Evolutionary conservation across 2,797 vertebrate genomes (phyloP).

Genomic region (Monodelphis domestica): DNA sequence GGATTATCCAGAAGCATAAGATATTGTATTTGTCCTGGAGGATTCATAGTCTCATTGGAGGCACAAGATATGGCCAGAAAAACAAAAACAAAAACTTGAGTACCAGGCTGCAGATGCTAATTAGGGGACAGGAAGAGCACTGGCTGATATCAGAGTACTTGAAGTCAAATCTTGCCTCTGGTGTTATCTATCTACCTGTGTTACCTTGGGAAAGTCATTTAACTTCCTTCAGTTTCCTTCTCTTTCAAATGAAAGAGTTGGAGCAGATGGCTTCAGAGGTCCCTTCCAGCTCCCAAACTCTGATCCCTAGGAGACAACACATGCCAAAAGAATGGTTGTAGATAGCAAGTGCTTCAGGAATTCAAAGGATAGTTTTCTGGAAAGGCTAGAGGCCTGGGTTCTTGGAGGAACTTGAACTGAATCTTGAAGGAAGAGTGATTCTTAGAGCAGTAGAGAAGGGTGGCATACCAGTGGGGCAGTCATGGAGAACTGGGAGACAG

Average conservation of each 20-base stretch:
- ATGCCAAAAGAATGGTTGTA: too few relatives aligned
- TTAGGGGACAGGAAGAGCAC: too few relatives aligned
- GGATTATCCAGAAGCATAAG: not conserved
- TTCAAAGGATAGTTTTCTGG: too few relatives aligned
- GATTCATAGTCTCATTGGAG: not conserved
- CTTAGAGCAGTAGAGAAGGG: too few relatives aligned
- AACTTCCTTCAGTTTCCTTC: not conserved
- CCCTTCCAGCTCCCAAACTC: not conserved
- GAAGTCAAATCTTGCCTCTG: not conserved
- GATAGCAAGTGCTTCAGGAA: too few relatives aligned
- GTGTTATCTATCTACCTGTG: not conserved
- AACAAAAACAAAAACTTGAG: too few relatives aligned
- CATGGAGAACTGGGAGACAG: too few relatives aligned
- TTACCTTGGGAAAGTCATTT: not conserved
- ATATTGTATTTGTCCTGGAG: not conserved
- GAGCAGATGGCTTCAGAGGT: not conserved
- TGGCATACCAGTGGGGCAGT: too few relatives aligned
- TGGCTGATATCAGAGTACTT: not conserved
- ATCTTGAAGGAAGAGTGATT: too few relatives aligned
- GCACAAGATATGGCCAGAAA: not conserved
- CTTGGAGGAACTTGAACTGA: too few relatives aligned
- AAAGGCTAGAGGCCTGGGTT: too few relatives aligned
- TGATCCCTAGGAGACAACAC: too few relatives aligned
- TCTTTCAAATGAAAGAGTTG: not conserved
- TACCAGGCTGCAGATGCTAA: not conserved